Evolutionary conservation across 2,797 vertebrate genomes (phyloP), one percentile per base, ranked within the genome.

Genomic region (Carcharodon carcharias): DNA sequence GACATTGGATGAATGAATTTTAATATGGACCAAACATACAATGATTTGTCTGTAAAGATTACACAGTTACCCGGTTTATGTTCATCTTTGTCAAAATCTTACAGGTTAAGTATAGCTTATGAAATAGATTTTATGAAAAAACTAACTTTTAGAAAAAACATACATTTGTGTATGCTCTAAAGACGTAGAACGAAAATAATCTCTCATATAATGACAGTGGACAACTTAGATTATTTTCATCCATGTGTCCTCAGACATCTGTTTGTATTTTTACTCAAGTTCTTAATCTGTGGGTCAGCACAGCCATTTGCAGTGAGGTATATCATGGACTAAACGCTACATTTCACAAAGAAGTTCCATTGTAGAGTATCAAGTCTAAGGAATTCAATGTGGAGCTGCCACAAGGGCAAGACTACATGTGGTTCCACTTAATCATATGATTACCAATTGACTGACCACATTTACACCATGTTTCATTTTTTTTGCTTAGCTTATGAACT

Each of bases 341-440:
- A 95, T 95, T 95, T 56, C 45, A 77, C 14, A 56, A 35, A 50
- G 69, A 77, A 54, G 69, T n/a, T 71, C 94, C 69, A 77, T 31
- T 95, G 93, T 71, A 0, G 28, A 95, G 18, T 35, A 95, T 93
- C 91, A 45, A 40, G n/a, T 67, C 69, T 31, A 35, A 58, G 69
- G 69, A 77, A 77, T 77, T 95, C 69, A 95, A n/a, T 6, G 35
- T 58, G 35, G 45, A 54, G 5, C 67, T 77, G 65, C 50, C 69
- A 95, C 31, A 73, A 21, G 45, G 50, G 45, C 28, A 73, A 54
- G 3, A 73, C 69, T 3, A 77, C 69, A 95, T 54, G 54, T 95
- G 94, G 69, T 69, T 77, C 50, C 12, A 77, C 12, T 95, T 95
- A 95, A 50, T 77, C 14, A n/a, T 73, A 95, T 95, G 93, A 73